phyloP scores from a whole-genome alignment of 1,140 invertebrate species.

The Drosophila ohnishii region DNA sequence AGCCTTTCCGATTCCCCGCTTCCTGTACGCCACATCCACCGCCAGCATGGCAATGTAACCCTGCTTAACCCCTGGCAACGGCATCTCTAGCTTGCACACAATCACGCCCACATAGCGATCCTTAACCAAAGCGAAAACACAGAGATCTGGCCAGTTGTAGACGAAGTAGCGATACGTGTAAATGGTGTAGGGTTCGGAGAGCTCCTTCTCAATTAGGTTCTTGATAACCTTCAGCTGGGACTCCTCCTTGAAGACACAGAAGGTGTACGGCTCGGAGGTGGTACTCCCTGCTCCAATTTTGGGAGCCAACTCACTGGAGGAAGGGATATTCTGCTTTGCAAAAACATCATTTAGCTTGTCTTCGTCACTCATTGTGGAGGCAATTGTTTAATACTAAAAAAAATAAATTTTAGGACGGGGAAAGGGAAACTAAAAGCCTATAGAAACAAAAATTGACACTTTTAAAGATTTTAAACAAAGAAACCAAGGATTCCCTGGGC shows the following conservation, averaged over 20 bases:
- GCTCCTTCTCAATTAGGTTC: conserved; percentile 97
- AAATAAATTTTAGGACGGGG: too few relatives aligned
- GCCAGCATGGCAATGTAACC: conserved; percentile 99
- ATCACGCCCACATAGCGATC: conserved; percentile 96
- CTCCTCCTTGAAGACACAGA: conserved; percentile 46
- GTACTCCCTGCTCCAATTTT: neutral
- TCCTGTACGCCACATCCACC: conserved; percentile 96
- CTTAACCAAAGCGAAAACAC: conserved; percentile 94
- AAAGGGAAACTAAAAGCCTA: neutral
- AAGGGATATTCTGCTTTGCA: too few relatives aligned
- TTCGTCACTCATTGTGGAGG: neutral
- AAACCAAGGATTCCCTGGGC: neutral
- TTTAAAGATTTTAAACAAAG: neutral
- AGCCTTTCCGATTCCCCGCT: conserved; percentile 93
- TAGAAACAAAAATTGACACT: neutral
- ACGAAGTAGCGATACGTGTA: conserved; percentile 99
- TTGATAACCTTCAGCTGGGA: conserved; percentile 87
- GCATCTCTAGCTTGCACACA: conserved; percentile 96
- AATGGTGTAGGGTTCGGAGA: conserved; percentile 99
- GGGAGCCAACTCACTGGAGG: neutral
- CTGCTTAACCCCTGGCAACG: conserved; percentile 87
- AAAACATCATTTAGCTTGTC: too few relatives aligned
- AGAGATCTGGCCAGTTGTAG: conserved; percentile 99
- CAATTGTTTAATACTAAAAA: neutral
- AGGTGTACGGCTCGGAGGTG: neutral